These are phyloP conservation scores for Falco cherrug DNA, from an alignment of 2,797 vertebrate genomes.

Conservation along the genomic window DNA sequence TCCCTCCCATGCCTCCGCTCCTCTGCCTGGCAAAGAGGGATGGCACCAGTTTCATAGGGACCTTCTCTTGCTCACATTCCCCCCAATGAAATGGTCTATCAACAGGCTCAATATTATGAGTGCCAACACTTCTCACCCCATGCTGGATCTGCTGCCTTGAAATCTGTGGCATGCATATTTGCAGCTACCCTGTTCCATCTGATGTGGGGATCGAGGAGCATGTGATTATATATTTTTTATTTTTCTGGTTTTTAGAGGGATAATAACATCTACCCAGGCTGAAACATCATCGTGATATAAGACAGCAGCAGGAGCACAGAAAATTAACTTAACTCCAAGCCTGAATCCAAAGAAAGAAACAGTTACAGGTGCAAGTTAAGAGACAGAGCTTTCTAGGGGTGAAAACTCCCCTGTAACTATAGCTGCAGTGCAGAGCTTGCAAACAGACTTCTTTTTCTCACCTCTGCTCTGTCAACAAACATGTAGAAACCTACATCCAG, in stretches of 20 bases:
- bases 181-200: background rate
- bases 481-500: background rate
- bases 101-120: background rate
- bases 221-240: background rate
- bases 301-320: background rate
- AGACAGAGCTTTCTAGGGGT: background rate
- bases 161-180: background rate
- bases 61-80: background rate
- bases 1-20: background rate
- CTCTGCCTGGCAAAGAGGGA: background rate
- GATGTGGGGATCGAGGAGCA: background rate
- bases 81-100: background rate
- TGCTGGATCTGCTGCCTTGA: background rate
- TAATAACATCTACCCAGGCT: background rate
- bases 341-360: background rate
- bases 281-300: fast-evolving
- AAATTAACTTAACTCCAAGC: background rate
- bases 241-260: background rate
- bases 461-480: conserved; percentile 23
- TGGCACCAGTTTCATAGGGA: background rate
- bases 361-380: background rate
- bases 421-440: background rate
- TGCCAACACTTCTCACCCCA: background rate
- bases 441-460: background rate
- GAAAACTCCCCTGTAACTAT: background rate